phyloP scores from a whole-genome alignment of 2,888 invertebrate species.

The Volucella zonaria region DNA sequence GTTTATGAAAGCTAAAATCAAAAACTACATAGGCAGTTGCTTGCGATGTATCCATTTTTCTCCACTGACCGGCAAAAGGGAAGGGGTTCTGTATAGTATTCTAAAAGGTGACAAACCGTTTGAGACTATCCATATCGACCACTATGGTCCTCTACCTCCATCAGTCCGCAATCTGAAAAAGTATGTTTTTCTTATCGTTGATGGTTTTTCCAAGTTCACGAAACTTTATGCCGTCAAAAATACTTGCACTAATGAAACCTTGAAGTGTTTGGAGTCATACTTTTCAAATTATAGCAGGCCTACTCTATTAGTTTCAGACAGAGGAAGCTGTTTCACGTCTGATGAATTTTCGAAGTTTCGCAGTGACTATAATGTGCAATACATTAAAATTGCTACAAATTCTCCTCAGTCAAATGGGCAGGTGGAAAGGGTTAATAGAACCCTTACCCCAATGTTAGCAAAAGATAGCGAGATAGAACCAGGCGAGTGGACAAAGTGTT shows the following conservation, averaged over 20 bases:
- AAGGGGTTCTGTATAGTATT: constrained; percentile 68
- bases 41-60: too few relatives aligned
- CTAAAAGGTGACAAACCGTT: constrained; percentile 28
- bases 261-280: constrained; percentile 40
- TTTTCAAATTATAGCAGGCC: constrained; percentile 33
- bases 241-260: constrained; percentile 40
- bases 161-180: constrained; percentile 74
- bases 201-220: constrained; percentile 76
- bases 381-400: constrained; percentile 38
- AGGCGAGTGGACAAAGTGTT: constrained; percentile 17
- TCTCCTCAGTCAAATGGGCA: constrained; percentile 52
- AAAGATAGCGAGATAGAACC: constrained; percentile 44
- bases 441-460: constrained; percentile 47
- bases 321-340: constrained; percentile 49
- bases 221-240: constrained; percentile 71
- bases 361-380: constrained; percentile 9
- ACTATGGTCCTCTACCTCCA: constrained; percentile 80
- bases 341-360: constrained; percentile 40
- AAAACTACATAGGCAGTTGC: too few relatives aligned
- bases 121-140: constrained; percentile 79
- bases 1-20: constrained; percentile 39
- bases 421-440: constrained; percentile 19
- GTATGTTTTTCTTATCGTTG: constrained; percentile 46
- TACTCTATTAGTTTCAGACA: constrained; percentile 26
- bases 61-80: constrained; percentile 3